Evolutionary conservation across 2,797 vertebrate genomes (phyloP), one percentile per base, ranked within the genome.

Genomic region (Rhynchotus rufescens): DNA sequence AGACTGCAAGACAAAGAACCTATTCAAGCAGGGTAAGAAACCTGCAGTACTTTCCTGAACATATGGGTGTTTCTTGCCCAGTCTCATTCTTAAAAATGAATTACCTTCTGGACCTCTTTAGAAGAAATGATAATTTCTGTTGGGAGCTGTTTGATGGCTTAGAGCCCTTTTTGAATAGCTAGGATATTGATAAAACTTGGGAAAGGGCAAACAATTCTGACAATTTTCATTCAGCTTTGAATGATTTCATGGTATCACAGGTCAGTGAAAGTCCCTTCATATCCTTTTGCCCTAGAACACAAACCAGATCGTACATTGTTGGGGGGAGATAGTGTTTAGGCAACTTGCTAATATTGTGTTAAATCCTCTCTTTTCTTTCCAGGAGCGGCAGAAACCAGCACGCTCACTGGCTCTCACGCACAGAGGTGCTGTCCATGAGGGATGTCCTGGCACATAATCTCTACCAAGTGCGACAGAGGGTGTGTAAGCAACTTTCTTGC

Each of bases 391-490:
- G 96, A 73, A 89, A 57, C 9, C 89, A 32, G 32, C 95, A 84
- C 85, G 91, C 86, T 1, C 98, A 94, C 69, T 97, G 81, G 86
- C 97, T 98, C 86, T 91, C 98, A 87, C 96, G 98, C 1, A 82
- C 97, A 38, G 99, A 99, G 22, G 96, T 99, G 95, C 97, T 82
- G 95, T 98, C 97, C 96, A 98, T 99, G 98, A 97, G 98, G 20
- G 96, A 99, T 49, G 97, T 99, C 86, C 97, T 99, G 94, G 98
- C 98, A n/a, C 98, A 97, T 91, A 99, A 98, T 95, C 98, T 99
- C 95, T 99, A 99, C 92, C 98, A 98, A 97, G 99, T 99, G 95
- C 98, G 99, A 26, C 98, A 99, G 60, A 97, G 98, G 98, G 99
- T 99, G 80, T 2, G 97, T 95, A 80, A 64, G 16, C 5, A 0